Conservation (phyloP, 2,113 vertebrate genomes). For the Anolis carolinensis region DNA sequence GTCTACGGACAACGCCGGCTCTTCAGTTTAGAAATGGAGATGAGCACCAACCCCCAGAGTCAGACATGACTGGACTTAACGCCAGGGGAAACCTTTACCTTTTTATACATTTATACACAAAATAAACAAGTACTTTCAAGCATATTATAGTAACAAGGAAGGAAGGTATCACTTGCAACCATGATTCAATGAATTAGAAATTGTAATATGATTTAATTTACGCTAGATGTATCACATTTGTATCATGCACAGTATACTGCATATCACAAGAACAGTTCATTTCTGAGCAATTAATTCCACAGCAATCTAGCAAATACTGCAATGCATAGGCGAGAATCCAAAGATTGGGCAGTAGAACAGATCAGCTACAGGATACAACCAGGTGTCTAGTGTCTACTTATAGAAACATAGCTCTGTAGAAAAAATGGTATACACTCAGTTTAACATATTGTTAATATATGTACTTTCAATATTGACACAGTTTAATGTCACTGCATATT, state of each 20-base stretch:
- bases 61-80: too few species aligned
- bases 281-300: neutral
- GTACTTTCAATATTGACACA: neutral
- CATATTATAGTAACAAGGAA: neutral
- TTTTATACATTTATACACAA: too few species aligned
- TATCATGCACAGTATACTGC: neutral
- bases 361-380: neutral
- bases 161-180: neutral
- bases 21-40: too few species aligned
- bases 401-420: neutral
- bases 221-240: neutral
- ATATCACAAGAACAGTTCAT: neutral
- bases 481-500: constrained; percentile 32
- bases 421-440: constrained; percentile 8
- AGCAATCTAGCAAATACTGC: neutral
- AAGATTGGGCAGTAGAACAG: neutral
- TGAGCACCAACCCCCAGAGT: too few species aligned
- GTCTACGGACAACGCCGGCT: too few species aligned
- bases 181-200: neutral
- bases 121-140: neutral
- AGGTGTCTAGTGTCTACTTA: neutral
- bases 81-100: too few species aligned
- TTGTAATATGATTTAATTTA: neutral
- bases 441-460: neutral
- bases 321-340: neutral